Conservation (phyloP, 2,888 invertebrate genomes). For the Melieria omissa region DNA sequence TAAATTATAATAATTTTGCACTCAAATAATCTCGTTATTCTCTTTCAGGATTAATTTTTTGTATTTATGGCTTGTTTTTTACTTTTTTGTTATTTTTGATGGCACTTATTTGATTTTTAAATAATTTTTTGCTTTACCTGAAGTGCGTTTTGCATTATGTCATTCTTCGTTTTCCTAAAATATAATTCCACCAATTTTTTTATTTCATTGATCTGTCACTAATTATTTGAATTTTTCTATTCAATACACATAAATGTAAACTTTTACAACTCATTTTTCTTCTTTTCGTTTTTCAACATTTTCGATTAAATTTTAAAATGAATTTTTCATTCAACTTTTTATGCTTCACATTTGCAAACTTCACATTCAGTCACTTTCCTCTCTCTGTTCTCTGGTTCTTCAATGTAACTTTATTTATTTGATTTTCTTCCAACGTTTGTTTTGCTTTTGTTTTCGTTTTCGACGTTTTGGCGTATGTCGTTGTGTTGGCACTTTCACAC, state of each 20-base stretch:
- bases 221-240: neutral
- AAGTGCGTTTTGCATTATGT: neutral
- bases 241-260: neutral
- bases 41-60: too few relatives aligned
- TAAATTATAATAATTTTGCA: too few relatives aligned
- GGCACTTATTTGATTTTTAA: neutral
- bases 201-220: neutral
- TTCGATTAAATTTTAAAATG: neutral
- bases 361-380: neutral
- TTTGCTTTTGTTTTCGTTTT: too few relatives aligned
- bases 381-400: neutral
- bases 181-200: neutral
- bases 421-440: too few relatives aligned
- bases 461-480: neutral
- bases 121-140: neutral
- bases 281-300: neutral
- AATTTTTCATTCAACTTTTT: neutral
- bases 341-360: neutral
- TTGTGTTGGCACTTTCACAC: slow-evolving; percentile 22
- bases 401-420: too few relatives aligned
- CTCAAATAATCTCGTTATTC: too few relatives aligned
- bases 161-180: neutral
- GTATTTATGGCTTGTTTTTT: neutral
- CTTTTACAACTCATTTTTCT: neutral
- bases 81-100: neutral